Evolutionary conservation across 2,888 invertebrate species (phyloP).

Genomic region (Nephrocerus scutellatus): DNA sequence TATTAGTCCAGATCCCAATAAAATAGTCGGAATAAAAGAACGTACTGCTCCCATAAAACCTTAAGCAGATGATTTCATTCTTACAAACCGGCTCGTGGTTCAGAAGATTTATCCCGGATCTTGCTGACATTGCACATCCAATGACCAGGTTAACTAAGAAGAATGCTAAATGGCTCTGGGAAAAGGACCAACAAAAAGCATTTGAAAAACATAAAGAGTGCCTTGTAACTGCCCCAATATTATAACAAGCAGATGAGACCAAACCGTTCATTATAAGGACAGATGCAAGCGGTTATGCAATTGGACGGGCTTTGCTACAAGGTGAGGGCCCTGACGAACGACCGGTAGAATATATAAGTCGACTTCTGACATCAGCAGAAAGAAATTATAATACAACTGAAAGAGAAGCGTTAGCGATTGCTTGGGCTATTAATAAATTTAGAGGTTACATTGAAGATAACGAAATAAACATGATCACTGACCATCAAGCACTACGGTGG

Average conservation of each 20-base stretch:
- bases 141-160: conserved; percentile 19
- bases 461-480: conserved; percentile 5
- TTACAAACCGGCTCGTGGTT: conserved; percentile 34
- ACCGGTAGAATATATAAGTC: conserved; percentile 29
- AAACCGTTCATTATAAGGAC: conserved; percentile 32
- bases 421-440: conserved; percentile 20
- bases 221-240: conserved; percentile 24
- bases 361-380: conserved; percentile 31
- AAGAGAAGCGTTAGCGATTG: conserved; percentile 37
- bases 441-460: conserved; percentile 11
- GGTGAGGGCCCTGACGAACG: conserved; percentile 23
- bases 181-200: conserved; percentile 4
- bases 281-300: conserved; percentile 31
- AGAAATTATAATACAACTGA: no score
- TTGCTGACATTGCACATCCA: conserved; percentile 27
- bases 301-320: conserved; percentile 21
- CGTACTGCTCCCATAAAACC: conserved; percentile 22
- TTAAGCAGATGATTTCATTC: conserved; percentile 22
- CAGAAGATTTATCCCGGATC: conserved; percentile 33
- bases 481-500: conserved; percentile 13
- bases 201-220: conserved; percentile 11
- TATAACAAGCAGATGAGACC: conserved; percentile 23
- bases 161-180: conserved; percentile 14
- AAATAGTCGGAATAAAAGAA: conserved; percentile 26
- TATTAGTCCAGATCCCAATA: conserved; percentile 28